Evolutionary conservation across 2,113 vertebrate species (phyloP), one percentile per base, ranked within the genome.

Genomic region (Rana temporaria): DNA sequence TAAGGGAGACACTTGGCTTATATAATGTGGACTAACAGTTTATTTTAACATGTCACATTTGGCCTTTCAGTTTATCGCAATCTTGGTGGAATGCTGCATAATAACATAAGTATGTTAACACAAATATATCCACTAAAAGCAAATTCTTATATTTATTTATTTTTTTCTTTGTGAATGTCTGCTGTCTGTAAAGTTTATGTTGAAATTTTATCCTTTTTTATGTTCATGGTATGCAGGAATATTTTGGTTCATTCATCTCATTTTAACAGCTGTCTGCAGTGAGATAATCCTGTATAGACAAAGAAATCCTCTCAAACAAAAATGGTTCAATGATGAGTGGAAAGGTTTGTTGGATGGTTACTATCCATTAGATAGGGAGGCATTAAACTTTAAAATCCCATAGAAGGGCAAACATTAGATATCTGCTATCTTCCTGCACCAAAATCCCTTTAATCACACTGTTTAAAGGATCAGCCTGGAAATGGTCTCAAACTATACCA

Each of bases 391-490:
- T 73, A 66, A 74, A 75, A 75, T 82, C 71, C 81, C 62, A 24
- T 53, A 30, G 52, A 76, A 68, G 26, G 67, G 71, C 64, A 68
- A 60, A 38, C 72, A 83, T 76, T 83, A 76, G 81, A 83, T 82
- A 75, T 42, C 6, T 74, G 85, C 84, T 77, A 5, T 56, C 20
- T 17, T 70, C 30, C 59, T 19, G 1, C 11, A 52, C 84, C 81
- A 20, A 62, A 52, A 80, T 60, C 69, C 20, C 62, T 84, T 22
- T 72, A 79, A 84, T 86, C 89, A 68, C 57, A 9, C 30, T 57
- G 64, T 69, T 82, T 83, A 73, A 85, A 82, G 85, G 83, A 85
- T 87, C 67, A 80, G 78, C 64, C 56, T 9, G 81, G 77, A 72
- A 74, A 73, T 32, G 55, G 63, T 66, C 84, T 87, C 81, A 66